Base-by-base conservation (phyloP, 2,888 invertebrate species). In the Nematopogon swammerdamellus region DNA sequence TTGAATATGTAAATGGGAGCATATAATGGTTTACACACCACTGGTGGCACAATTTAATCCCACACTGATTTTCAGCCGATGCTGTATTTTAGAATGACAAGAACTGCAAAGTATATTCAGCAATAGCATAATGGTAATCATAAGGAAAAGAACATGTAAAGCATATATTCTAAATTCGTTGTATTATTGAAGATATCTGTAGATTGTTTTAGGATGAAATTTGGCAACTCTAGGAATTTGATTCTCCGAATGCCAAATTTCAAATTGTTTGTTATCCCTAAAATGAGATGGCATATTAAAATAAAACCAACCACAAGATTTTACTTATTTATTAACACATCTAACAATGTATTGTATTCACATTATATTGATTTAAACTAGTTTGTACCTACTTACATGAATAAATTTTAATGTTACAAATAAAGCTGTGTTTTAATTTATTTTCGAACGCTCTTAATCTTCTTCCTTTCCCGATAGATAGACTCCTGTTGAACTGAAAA, bases 401-500 rank as follows among this genome's bases (percentile, higher is more conserved):
- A 44, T 44, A 44, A 44, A 44, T 44, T 6, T 44, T 44, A 44
- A 44, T 44, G 44, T 44, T 44, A 44, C 10, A 57, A 54, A 54
- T 57, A 60, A 59, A 54, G 61, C 63, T 68, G 61, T 54, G 63
- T 60, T 53, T 53, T 49, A 50, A 54, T 36, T 36, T 36, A 36
- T 8, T 25, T 25, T 25, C 25, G 4, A 25, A 86, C 72, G 62
- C 92, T 92, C 59, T 89, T 85, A 44, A 94, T 80, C 70, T 86
- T 90, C 68, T 88, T 91, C 59, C 81, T 80, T 64, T 95, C 94
- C 59, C 81, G 70, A 55, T 79, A 79, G 3, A 79, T 49, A 50
- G 75, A 68, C 43, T 68, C 64, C 19, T 67, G 57, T 58, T 87
- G 89, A 62, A 93, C 93, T 92, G 82, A 55, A 87, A 85, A 50